Evolutionary conservation across 2,113 vertebrate species (phyloP), one percentile per base, ranked within the genome.

Genomic region (Neogobius melanostomus): DNA sequence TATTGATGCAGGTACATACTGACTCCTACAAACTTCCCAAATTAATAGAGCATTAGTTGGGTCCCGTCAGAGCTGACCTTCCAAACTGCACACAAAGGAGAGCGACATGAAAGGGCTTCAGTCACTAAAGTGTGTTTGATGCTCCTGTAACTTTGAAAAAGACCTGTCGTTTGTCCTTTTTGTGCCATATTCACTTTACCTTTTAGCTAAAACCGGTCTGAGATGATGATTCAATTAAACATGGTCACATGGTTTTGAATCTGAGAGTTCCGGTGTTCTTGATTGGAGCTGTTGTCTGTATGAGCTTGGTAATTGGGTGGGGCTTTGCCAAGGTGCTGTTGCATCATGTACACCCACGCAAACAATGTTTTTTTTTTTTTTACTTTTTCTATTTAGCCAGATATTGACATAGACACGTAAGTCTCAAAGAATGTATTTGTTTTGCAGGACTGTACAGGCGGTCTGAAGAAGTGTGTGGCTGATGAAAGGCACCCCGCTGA

Each of bases 171-270:
- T 28, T 28, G 28, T 28, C 28, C 3, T 28, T 47, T 47, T 47
- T 47, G 46, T 47, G 46, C 46, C 7, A 7, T 47, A 47, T 47
- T 7, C 46, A 47, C 46, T 47, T 11, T 14, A 42, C 56, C 7
- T 5, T 42, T 59, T n/a, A 36, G 28, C 28, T 36, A 42, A 12
- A 14, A 11, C 9, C 36, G 17, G 56, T 36, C 10, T 59, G 53
- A 52, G 7, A 56, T 52, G n/a, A 28, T 83, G 81, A 89, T 90
- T 83, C 83, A 90, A 91, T 90, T 90, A 91, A 91, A 80, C 83
- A 85, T 90, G 85, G 88, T 91, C 86, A 91, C 79, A 86, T 91
- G 83, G 85, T 91, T 87, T 89, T 91, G 73, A 88, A 79, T 77
- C 45, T 48, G 65, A 76, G 62, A 73, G 76, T 69, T 76, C 48